These are phyloP conservation scores for Drosophila simulans DNA, from an alignment of 1,140 invertebrate species.

Conservation along the genomic window DNA sequence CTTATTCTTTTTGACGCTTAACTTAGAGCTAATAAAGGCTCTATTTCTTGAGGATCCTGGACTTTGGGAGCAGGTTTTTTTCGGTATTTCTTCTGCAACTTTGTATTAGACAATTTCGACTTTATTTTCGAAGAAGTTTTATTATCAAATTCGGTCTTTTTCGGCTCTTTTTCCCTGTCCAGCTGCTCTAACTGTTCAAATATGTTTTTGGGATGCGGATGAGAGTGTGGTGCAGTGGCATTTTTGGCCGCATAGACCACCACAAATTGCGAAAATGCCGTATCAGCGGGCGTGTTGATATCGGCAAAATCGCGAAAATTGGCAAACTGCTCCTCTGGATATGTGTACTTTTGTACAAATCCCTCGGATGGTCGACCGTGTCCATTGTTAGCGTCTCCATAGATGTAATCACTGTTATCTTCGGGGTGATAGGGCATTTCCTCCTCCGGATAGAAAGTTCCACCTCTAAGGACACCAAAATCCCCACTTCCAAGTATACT, in stretches of 20 bases:
- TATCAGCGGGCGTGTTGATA: slow-evolving; percentile 92
- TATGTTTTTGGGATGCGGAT: slow-evolving; percentile 90
- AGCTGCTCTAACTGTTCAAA: slow-evolving; percentile 91
- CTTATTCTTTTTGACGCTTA: slow-evolving; percentile 69
- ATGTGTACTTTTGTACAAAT: slow-evolving; percentile 85
- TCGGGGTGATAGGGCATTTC: slow-evolving; percentile 86
- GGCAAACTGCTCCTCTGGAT: slow-evolving; percentile 91
- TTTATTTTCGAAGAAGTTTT: slow-evolving; percentile 89
- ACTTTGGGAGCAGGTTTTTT: slow-evolving; percentile 85
- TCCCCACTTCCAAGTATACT: slow-evolving; percentile 93
- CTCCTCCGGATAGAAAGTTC: slow-evolving; percentile 90
- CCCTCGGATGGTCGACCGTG: slow-evolving; percentile 87
- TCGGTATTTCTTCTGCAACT: slow-evolving; percentile 87
- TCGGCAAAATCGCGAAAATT: slow-evolving; percentile 95
- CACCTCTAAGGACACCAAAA: slow-evolving; percentile 94
- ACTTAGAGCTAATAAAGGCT: slow-evolving; percentile 89
- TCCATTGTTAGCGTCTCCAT: slow-evolving; percentile 87
- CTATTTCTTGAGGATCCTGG: slow-evolving; percentile 77
- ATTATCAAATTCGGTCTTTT: slow-evolving; percentile 59
- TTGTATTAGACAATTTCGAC: slow-evolving; percentile 87
- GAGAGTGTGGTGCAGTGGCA: slow-evolving; percentile 76
- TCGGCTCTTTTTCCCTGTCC: slow-evolving; percentile 86
- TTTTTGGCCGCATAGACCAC: slow-evolving; percentile 93
- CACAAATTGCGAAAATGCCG: slow-evolving; percentile 92
- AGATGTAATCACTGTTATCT: slow-evolving; percentile 85